phyloP scores from a whole-genome alignment of 2,888 invertebrate species.

The Pogonocherus hispidulus region DNA sequence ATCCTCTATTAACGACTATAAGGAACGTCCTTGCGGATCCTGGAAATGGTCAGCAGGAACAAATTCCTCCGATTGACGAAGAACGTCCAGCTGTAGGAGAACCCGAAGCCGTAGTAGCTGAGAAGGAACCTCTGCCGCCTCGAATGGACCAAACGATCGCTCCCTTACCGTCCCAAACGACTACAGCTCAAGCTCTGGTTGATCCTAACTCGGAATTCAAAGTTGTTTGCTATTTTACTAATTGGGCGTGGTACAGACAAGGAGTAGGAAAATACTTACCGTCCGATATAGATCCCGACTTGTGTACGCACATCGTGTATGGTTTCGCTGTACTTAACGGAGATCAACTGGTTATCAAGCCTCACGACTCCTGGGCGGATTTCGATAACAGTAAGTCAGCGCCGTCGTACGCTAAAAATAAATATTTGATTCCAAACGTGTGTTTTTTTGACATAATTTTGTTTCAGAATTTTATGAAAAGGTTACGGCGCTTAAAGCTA shows the following conservation, averaged over 20 bases:
- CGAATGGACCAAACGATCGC: constrained; percentile 43
- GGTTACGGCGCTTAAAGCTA: constrained; percentile 80
- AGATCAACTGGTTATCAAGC: constrained; percentile 81
- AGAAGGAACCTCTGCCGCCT: constrained; percentile 39
- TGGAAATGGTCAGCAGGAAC: constrained; percentile 57
- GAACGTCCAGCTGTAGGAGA: constrained; percentile 35
- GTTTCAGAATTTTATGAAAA: constrained; percentile 87
- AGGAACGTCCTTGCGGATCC: constrained; percentile 77
- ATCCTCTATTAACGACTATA: constrained; percentile 85
- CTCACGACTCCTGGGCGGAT: constrained; percentile 91
- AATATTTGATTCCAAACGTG: too few species aligned
- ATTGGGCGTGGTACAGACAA: constrained; percentile 95
- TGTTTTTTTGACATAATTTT: not conserved
- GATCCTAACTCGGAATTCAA: constrained; percentile 72
- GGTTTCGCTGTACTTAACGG: constrained; percentile 91
- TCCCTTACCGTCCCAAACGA: constrained; percentile 37
- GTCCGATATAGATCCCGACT: constrained; percentile 84
- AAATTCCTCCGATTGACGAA: constrained; percentile 48
- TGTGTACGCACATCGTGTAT: constrained; percentile 93
- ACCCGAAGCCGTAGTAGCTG: constrained; percentile 47
- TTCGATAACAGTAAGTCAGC: constrained; percentile 83
- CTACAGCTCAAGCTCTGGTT: constrained; percentile 49
- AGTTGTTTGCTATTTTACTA: constrained; percentile 92
- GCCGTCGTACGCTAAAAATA: too few species aligned
- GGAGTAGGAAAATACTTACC: constrained; percentile 86